phyloP scores from a whole-genome alignment of 2,797 vertebrate genomes.

The Myioborus miniatus region DNA sequence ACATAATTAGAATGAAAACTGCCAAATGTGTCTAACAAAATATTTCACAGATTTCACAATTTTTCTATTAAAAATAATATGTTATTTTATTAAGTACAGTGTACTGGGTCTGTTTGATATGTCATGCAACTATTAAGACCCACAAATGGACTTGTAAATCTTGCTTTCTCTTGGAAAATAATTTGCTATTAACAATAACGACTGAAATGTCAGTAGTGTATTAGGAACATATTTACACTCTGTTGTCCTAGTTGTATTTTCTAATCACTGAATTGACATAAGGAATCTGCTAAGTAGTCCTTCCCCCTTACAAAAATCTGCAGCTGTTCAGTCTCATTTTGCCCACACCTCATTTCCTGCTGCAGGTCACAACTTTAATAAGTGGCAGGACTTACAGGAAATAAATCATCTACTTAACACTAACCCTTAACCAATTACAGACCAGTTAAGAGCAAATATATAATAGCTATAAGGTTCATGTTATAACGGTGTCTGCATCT shows the following conservation, averaged over 20 bases:
- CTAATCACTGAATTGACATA: constrained; percentile 30
- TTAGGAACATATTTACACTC: constrained; percentile 24
- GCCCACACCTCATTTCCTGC: constrained; percentile 70
- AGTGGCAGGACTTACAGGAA: constrained; percentile 72
- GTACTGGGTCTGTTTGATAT: neutral
- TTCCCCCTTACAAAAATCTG: constrained; percentile 3
- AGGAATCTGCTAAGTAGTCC: constrained; percentile 26
- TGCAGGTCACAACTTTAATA: constrained; percentile 64
- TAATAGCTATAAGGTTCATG: constrained; percentile 1
- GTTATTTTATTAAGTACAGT: constrained; percentile 1
- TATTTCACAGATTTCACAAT: constrained; percentile 13
- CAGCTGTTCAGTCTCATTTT: constrained; percentile 63
- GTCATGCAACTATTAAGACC: neutral
- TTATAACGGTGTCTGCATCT: constrained; percentile 14
- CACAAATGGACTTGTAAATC: constrained; percentile 4
- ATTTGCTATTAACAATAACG: constrained; percentile 3
- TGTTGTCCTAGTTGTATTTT: constrained; percentile 44
- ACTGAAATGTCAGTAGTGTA: neutral
- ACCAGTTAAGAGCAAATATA: constrained; percentile 51
- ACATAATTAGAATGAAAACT: constrained; percentile 13
- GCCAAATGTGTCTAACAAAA: constrained; percentile 11
- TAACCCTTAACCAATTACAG: constrained; percentile 67
- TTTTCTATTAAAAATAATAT: constrained; percentile 20
- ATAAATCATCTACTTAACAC: constrained; percentile 66
- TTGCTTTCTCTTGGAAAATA: neutral